Conservation (phyloP, 2,888 invertebrate species). For the Smittia aterrima region DNA sequence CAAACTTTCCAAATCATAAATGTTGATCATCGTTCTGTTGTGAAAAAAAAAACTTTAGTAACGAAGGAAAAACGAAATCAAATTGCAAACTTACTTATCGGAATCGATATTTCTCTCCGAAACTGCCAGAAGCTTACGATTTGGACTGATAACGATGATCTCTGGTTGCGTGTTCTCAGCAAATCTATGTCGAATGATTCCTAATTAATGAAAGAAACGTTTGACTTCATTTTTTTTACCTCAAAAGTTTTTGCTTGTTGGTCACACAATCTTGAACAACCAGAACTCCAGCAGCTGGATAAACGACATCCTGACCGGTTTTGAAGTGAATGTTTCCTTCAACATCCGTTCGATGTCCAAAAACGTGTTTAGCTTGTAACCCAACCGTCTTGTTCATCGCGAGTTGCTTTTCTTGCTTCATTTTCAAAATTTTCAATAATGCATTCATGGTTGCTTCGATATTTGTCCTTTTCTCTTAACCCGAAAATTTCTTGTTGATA, state of each 20-base stretch:
- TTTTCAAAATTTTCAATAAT: slow-evolving; percentile 31
- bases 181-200: slow-evolving; percentile 45
- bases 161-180: slow-evolving; percentile 49
- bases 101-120: slow-evolving; percentile 45
- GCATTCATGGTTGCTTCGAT: slow-evolving; percentile 29
- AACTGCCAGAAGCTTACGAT: slow-evolving; percentile 51
- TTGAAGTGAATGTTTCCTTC: slow-evolving; percentile 71
- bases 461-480: not conserved
- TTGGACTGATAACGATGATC: slow-evolving; percentile 50
- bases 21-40: slow-evolving; percentile 44
- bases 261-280: slow-evolving; percentile 71
- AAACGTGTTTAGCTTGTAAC: slow-evolving; percentile 51
- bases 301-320: slow-evolving; percentile 72
- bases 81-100: slow-evolving; percentile 29
- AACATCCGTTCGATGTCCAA: slow-evolving; percentile 53
- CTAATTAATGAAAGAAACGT: not conserved
- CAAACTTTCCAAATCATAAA: slow-evolving; percentile 70
- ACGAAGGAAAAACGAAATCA: not conserved
- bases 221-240: slow-evolving; percentile 46
- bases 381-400: slow-evolving; percentile 45
- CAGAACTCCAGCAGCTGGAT: slow-evolving; percentile 75
- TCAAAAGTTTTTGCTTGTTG: slow-evolving; percentile 71
- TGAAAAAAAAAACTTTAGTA: slow-evolving; percentile 23
- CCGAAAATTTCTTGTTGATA: not conserved
- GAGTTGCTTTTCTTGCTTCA: slow-evolving; percentile 26